These are phyloP conservation scores for Plutomurus gul DNA, from an alignment of 1,140 invertebrate genomes.

Conservation along the genomic window DNA sequence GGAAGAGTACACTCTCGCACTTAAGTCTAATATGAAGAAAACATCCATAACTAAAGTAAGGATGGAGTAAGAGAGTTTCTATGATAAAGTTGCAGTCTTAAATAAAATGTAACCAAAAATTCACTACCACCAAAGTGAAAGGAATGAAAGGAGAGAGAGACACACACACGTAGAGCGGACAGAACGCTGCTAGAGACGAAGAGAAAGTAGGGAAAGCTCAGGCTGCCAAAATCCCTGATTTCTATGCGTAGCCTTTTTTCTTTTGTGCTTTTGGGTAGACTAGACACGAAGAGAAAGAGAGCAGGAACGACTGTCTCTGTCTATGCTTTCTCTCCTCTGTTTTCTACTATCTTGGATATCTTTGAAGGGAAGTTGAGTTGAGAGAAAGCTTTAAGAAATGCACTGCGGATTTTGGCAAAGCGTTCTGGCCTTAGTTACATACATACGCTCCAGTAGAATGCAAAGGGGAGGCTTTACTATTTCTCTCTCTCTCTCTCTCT, in stretches of 20 bases:
- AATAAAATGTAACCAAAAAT: background rate
- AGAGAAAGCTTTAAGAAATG: conserved; percentile 27
- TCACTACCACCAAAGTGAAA: background rate
- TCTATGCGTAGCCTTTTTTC: conserved; percentile 13
- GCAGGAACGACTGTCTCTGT: too few relatives aligned
- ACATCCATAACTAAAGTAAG: background rate
- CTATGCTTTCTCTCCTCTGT: background rate
- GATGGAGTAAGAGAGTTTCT: background rate
- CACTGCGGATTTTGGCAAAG: conserved; percentile 28
- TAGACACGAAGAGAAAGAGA: background rate
- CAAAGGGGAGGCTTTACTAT: background rate
- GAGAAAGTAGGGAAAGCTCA: background rate
- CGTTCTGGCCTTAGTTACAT: background rate
- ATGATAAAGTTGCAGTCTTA: background rate
- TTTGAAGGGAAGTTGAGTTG: conserved; percentile 17
- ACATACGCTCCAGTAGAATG: background rate
- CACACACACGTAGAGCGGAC: background rate
- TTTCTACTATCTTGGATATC: background rate
- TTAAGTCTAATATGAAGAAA: background rate
- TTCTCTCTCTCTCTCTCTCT: too few relatives aligned
- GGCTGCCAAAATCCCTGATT: conserved; percentile 22
- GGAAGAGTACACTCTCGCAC: background rate
- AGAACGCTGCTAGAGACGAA: background rate
- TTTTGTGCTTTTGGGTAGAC: conserved; percentile 11
- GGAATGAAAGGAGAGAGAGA: background rate